Percentiles rank a stretch among this genome's conserved stretches.
Evolutionary conservation across 2,113 vertebrate genomes (phyloP).

Genomic region (Paratilapia polleni): DNA sequence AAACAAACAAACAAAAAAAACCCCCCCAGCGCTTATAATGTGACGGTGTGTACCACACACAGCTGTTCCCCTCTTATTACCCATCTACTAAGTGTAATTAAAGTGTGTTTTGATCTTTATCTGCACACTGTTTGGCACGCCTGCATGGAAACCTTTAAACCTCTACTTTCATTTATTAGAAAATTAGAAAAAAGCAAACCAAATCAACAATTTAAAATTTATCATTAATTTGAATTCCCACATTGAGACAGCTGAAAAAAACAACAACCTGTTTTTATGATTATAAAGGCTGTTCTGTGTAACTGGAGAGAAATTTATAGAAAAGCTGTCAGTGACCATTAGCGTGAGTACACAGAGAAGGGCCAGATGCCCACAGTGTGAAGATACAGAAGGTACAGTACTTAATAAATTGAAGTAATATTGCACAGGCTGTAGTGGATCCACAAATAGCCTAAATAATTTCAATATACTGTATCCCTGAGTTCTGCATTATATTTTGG

Average conservation of each 20-base stretch:
- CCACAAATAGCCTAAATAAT: not conserved
- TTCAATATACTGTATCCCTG: not conserved
- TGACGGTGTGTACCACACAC: not conserved
- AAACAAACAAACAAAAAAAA: too few relatives aligned
- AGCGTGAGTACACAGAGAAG: not conserved
- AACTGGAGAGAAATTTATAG: not conserved
- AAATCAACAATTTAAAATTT: not conserved
- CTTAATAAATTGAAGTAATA: not conserved
- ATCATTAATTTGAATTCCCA: not conserved
- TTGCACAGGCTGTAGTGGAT: not conserved
- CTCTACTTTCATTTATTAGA: not conserved
- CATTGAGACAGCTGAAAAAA: not conserved
- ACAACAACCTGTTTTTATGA: not conserved
- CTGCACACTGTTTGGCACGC: not conserved
- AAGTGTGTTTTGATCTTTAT: slow-evolving; percentile 2
- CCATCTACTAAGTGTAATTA: slow-evolving; percentile 2
- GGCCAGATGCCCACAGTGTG: not conserved
- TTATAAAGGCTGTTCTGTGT: not conserved
- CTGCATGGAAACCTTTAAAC: not conserved
- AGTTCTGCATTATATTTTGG: not conserved
- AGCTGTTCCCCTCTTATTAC: slow-evolving; percentile 3
- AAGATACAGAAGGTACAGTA: not conserved
- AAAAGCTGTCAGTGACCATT: not conserved
- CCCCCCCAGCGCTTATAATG: not conserved
- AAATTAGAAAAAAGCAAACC: not conserved